Evolutionary conservation across 2,888 invertebrate species (phyloP), one percentile per base, ranked within the genome.

Genomic region (Helobdella robusta): DNA sequence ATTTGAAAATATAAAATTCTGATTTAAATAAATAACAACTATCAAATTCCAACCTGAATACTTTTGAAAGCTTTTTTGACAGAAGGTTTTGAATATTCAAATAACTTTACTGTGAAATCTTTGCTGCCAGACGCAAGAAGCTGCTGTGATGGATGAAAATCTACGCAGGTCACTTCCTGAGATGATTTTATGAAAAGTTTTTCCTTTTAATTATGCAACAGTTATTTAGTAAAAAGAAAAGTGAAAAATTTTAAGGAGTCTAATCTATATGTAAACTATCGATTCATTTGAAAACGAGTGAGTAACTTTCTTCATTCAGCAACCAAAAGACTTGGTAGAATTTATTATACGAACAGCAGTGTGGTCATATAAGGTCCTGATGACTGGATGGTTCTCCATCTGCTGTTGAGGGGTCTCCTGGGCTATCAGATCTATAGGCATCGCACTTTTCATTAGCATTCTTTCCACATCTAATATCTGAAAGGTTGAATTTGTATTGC

Each of bases 41-140:
- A n/a, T n/a, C n/a, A n/a, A n/a, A n/a, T n/a, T n/a, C n/a, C n/a
- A n/a, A n/a, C 88, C 69, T 90, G 90, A 40, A 97, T 91, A 46
- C 92, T 93, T 75, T 91, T 91, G 77, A 89, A 93, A 0, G 97
- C 97, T 76, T 97, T 92, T 79, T 97, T 98, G 0, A 95, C 95
- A 0, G 95, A 94, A 0, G 97, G 92, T 79, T 98, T 97, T 44
- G 95, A 92, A 75, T 91, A 98, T 78, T 98, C 98, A 77, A 98
- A 98, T 54, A 98, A 84, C 77, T 97, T 93, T 62, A 98, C 87
- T 18, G 91, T 91, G 76, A 87, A 89, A 77, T 98, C 98, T 44
- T 88, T 84, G 6, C 93, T 92, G 0, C 97, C 98, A 0, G 95
- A 97, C 0, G 91, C 91, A 28, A 98, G 83, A 72, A 97, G 88